Evolutionary conservation across 2,113 vertebrate species (phyloP).

Genomic region (Malurus melanocephalus): DNA sequence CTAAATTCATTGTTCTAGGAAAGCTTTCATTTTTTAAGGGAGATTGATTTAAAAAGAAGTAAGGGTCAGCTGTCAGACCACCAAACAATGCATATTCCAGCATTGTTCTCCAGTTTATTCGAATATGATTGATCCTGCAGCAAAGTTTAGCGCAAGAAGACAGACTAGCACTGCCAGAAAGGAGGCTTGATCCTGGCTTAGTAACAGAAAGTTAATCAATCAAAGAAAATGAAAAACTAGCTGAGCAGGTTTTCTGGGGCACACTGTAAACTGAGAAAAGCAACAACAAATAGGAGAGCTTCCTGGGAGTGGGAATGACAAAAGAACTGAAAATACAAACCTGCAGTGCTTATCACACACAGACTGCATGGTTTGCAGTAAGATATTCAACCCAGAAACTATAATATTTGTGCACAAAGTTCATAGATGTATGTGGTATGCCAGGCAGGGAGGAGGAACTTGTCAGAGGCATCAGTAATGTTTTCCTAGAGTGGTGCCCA

Average conservation of each 20-base stretch:
- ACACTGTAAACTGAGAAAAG: background rate
- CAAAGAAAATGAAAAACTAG: slow-evolving; percentile 11
- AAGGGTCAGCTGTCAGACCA: background rate
- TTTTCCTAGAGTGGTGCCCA: background rate
- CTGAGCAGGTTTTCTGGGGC: slow-evolving; percentile 32
- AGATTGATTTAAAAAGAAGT: background rate
- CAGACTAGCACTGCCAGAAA: background rate
- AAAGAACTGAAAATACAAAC: background rate
- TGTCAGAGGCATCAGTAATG: background rate
- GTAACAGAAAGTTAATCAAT: slow-evolving; percentile 12
- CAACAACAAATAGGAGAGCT: background rate
- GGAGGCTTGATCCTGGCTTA: background rate
- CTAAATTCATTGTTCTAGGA: background rate
- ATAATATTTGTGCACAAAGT: background rate
- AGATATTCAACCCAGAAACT: background rate
- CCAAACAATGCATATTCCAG: background rate
- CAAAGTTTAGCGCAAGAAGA: background rate
- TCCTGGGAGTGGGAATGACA: background rate
- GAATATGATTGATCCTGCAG: background rate
- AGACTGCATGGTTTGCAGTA: background rate
- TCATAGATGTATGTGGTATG: background rate
- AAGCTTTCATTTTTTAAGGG: background rate
- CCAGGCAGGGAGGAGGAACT: background rate
- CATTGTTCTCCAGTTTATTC: background rate
- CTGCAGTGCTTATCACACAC: background rate